Evolutionary conservation across 2,888 invertebrate species (phyloP), one percentile per base, ranked within the genome.

Genomic region (Eugnorisma glareosa): DNA sequence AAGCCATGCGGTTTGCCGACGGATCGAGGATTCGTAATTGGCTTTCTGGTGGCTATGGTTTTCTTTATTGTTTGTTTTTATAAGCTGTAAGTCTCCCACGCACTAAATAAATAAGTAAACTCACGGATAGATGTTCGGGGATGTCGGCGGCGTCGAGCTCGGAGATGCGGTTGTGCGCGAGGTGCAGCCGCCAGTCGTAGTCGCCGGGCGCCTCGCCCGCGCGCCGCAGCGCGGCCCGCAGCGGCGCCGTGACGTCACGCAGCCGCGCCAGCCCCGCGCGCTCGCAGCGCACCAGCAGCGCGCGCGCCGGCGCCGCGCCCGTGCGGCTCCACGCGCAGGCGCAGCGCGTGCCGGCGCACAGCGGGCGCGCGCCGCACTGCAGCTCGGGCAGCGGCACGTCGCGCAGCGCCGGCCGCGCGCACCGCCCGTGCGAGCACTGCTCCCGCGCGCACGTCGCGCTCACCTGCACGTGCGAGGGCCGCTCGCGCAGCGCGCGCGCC

Each of bases 161-260:
- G 11, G 67, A 18, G 72, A 88, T 79, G 57, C 15, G 3, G 82
- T 82, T 86, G 82, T 82, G 51, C 61, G 83, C 68, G 2, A 88
- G 72, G 43, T 57, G 24, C 75, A 88, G 81, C 43, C 77, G 43
- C 88, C 81, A 79, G 37, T 45, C 64, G 67, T 31, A 68, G 40
- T 40, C 24, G 61, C 28, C 43, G n/a, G 40, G 57, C 54, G 15
- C 1, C 40, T 3, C 24, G 28, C 7, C 35, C 24, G 5, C 1
- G 13, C 13, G 3, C 15, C 35, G 70, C 63, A n/a, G 21, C 31
- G 61, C 59, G 0, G 40, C 6, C 37, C 5, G 0, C 37, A 74
- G 24, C 37, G 61, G 72, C 24, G 2, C 31, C 51, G 61, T 21
- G 69, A 21, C 67, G 57, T 64, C 77, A 28, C 21, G 24, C 69